Evolutionary conservation across 2,113 vertebrate genomes (phyloP).

Genomic region (human (Homo sapiens)): GRCh38 chr20:61922001-61922500

Average conservation of each 20-base stretch:
- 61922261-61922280: fast-evolving
- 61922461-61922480: fast-evolving
- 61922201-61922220: background rate
- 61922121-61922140: fast-evolving
- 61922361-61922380: no score
- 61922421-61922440: background rate
- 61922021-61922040: fast-evolving
- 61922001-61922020: background rate
- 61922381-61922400: fast-evolving
- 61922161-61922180: fast-evolving
- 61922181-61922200: fast-evolving
- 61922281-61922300: background rate
- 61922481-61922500: background rate
- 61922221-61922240: fast-evolving
- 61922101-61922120: background rate
- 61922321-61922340: background rate
- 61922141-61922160: fast-evolving
- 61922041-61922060: fast-evolving
- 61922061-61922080: fast-evolving
- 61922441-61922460: fast-evolving
- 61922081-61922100: fast-evolving
- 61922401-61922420: background rate
- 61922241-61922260: background rate
- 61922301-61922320: background rate
- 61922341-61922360: background rate